Evolutionary conservation across 1,140 invertebrate species (phyloP).

Genomic region (Chrysoperla carnea): DNA sequence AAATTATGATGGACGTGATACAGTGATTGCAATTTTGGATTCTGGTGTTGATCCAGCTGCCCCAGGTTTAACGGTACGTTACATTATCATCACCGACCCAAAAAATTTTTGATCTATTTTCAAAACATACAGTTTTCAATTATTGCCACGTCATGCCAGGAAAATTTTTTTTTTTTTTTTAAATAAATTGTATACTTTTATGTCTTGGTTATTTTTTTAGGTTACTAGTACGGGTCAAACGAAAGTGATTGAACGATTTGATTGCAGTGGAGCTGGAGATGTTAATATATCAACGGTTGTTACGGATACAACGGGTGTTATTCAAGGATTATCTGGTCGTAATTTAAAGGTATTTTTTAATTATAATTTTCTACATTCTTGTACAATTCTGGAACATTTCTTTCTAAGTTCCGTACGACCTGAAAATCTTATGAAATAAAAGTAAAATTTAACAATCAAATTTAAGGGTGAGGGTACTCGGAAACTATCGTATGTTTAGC

Average conservation of each 20-base stretch:
- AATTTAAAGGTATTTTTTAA: constrained; percentile 54
- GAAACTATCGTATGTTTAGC: no score
- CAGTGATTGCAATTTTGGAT: constrained; percentile 90
- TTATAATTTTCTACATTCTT: background rate
- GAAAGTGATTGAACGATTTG: constrained; percentile 89
- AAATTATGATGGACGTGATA: constrained; percentile 79
- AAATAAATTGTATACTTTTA: constrained; percentile 1
- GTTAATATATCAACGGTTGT: constrained; percentile 77
- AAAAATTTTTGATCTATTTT: constrained; percentile 1
- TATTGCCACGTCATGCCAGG: no score
- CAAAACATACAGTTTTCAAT: constrained; percentile 1
- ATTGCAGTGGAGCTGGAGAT: constrained; percentile 90
- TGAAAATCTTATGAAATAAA: no score
- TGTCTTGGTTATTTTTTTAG: constrained; percentile 29
- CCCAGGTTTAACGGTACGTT: constrained; percentile 74
- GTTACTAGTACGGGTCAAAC: constrained; percentile 69
- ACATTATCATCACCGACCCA: constrained; percentile 2
- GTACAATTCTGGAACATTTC: background rate
- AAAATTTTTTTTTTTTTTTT: constrained; percentile 1
- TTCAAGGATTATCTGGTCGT: constrained; percentile 75
- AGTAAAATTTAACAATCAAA: no score
- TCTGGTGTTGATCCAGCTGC: constrained; percentile 95
- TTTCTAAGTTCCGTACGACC: background rate
- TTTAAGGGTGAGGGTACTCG: no score
- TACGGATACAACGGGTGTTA: constrained; percentile 49